These are phyloP conservation scores for Istiophorus platypterus DNA, from an alignment of 2,113 vertebrate species.

Conservation along the genomic window DNA sequence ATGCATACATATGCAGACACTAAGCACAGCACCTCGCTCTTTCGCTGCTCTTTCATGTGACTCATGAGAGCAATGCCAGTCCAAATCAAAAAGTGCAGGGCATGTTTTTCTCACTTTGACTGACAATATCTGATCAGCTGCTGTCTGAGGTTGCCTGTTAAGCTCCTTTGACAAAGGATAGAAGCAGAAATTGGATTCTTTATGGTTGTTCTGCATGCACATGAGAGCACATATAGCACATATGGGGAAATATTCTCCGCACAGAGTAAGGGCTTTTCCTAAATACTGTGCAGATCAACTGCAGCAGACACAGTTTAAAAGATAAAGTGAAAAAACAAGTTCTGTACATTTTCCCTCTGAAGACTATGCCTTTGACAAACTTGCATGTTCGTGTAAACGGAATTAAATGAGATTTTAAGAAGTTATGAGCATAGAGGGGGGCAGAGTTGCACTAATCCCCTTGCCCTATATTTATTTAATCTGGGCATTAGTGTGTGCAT, in stretches of 20 bases:
- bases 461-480: slow-evolving; percentile 82
- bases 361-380: slow-evolving; percentile 47
- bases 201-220: slow-evolving; percentile 46
- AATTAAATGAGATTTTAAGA: slow-evolving; percentile 70
- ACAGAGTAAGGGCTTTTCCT: slow-evolving; percentile 25
- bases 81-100: slow-evolving; percentile 46
- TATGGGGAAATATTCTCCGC: slow-evolving; percentile 28
- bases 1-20: slow-evolving; percentile 66
- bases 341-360: slow-evolving; percentile 14
- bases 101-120: slow-evolving; percentile 59
- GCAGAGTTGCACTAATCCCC: slow-evolving; percentile 72
- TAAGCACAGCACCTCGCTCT: slow-evolving; percentile 33
- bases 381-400: slow-evolving; percentile 63
- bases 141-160: slow-evolving; percentile 62
- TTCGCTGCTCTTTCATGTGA: slow-evolving; percentile 55
- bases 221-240: slow-evolving; percentile 37
- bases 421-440: slow-evolving; percentile 68
- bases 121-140: slow-evolving; percentile 76
- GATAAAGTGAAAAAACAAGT: slow-evolving; percentile 11
- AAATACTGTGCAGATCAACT: slow-evolving; percentile 22
- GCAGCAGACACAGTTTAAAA: slow-evolving; percentile 49
- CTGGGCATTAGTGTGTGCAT: slow-evolving; percentile 69
- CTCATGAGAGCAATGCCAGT: slow-evolving; percentile 60
- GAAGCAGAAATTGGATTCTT: slow-evolving; percentile 64
- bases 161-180: slow-evolving; percentile 37